A percentile compares a stretch with the other conserved stretches of the same genome.
These are phyloP conservation scores for Diglossa cyanea DNA, from an alignment of 2,797 vertebrate genomes.

Conservation along the genomic window DNA sequence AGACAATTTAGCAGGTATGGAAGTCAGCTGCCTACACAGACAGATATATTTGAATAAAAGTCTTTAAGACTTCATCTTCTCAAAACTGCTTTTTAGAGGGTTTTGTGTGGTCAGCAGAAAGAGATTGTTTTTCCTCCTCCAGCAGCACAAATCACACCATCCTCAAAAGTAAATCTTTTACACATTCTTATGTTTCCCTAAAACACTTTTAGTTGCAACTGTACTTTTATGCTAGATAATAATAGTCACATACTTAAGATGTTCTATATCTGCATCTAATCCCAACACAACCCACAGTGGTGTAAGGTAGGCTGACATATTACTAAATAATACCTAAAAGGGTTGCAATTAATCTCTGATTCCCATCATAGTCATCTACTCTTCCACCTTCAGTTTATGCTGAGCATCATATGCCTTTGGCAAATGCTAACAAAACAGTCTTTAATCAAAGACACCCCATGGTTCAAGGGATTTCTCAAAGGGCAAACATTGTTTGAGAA, in stretches of 20 bases:
- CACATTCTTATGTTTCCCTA: background rate
- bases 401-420: background rate
- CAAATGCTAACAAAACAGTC: background rate
- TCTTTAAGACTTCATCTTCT: background rate
- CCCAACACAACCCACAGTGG: background rate
- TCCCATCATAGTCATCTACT: background rate
- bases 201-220: background rate
- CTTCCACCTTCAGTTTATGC: background rate
- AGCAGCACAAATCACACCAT: background rate
- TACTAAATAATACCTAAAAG: background rate
- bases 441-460: background rate
- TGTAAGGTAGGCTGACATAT: background rate
- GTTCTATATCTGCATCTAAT: background rate
- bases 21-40: background rate
- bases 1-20: background rate
- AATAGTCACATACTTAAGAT: background rate
- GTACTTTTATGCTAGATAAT: background rate
- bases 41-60: background rate
- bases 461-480: background rate
- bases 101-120: background rate
- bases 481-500: background rate
- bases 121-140: background rate
- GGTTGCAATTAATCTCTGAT: background rate
- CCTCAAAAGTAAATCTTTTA: background rate
- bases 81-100: background rate